Evolutionary conservation across 2,113 vertebrate species (phyloP).

Genomic region (Cynopterus brachyotis): DNA sequence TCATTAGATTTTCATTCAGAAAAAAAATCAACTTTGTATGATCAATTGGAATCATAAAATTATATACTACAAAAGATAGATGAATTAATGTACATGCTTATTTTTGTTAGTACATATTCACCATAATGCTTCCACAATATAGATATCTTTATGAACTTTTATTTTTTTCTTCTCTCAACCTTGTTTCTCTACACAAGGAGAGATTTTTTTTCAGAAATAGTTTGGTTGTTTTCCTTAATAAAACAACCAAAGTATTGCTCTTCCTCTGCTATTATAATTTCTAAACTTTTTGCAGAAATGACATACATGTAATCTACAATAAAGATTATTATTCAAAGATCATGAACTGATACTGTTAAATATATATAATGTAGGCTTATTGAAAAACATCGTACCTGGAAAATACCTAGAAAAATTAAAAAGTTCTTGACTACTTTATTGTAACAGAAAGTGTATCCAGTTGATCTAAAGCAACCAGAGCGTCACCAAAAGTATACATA

Average conservation of each 20-base stretch:
- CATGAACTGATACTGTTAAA: background rate
- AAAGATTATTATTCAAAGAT: background rate
- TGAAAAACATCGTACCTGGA: background rate
- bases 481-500: background rate
- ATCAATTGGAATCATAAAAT: background rate
- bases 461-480: background rate
- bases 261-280: background rate
- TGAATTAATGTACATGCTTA: background rate
- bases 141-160: background rate
- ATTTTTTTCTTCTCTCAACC: background rate
- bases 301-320: background rate
- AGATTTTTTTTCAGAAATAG: background rate
- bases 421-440: background rate
- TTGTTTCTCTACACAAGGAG: background rate
- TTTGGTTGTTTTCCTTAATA: background rate
- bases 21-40: background rate
- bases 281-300: background rate
- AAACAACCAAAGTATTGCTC: background rate
- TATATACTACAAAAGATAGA: background rate
- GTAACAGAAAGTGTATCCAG: background rate
- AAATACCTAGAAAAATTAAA: background rate
- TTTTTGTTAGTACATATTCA: background rate
- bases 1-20: background rate
- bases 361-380: background rate
- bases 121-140: background rate